phyloP scores from a whole-genome alignment of 2,797 vertebrate genomes.

The Salmo trutta region DNA sequence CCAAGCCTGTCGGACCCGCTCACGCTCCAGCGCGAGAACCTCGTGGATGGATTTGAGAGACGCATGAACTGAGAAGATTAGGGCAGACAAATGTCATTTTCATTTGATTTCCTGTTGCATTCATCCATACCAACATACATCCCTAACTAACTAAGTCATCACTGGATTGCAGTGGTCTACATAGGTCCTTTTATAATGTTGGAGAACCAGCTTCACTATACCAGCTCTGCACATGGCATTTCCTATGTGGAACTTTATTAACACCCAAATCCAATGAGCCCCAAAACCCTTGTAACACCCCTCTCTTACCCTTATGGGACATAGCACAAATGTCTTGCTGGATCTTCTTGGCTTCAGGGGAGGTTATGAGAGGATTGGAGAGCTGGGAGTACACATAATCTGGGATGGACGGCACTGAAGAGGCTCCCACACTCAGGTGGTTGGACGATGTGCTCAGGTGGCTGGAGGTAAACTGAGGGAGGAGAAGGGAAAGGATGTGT shows the following conservation, averaged over 20 bases:
- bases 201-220: neutral
- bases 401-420: constrained; percentile 86
- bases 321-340: constrained; percentile 84
- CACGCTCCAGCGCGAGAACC: constrained; percentile 76
- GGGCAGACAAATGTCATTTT: neutral
- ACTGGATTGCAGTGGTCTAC: too few species aligned
- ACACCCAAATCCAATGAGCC: neutral
- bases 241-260: neutral
- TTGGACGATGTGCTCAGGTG: constrained; percentile 44
- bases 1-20: constrained; percentile 78
- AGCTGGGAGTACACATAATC: constrained; percentile 83
- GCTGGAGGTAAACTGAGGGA: constrained; percentile 60
- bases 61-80: constrained; percentile 58
- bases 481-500: neutral
- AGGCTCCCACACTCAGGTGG: constrained; percentile 1
- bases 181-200: neutral
- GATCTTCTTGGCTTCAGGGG: constrained; percentile 84
- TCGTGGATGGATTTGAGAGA: constrained; percentile 83
- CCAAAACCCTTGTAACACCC: neutral
- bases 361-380: constrained; percentile 77
- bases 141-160: too few species aligned
- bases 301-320: constrained; percentile 80
- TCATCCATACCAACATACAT: too few species aligned
- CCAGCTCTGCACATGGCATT: neutral
- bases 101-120: neutral